phyloP scores from a whole-genome alignment of 2,113 vertebrate genomes.

The Theristicus caerulescens region DNA sequence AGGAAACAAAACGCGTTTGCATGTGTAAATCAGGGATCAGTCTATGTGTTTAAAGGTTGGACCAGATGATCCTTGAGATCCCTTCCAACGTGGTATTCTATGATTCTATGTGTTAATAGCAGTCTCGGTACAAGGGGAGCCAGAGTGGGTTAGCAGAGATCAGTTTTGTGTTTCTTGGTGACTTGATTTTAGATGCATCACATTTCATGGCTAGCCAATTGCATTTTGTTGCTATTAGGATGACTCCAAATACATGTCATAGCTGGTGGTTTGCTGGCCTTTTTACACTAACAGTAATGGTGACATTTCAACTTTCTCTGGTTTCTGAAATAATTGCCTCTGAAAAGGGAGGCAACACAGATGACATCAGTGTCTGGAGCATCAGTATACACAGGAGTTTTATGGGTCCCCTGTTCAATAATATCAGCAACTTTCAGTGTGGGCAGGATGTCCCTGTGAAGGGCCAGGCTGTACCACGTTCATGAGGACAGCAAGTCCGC shows the following conservation, averaged over 20 bases:
- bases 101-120: background rate
- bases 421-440: background rate
- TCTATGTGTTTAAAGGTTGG: background rate
- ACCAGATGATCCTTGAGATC: no score
- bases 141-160: background rate
- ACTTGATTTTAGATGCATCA: background rate
- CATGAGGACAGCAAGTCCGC: background rate
- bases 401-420: background rate
- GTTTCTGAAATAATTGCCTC: background rate
- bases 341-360: background rate
- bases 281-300: background rate
- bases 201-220: background rate
- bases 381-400: background rate
- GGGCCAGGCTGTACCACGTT: background rate
- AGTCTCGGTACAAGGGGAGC: background rate
- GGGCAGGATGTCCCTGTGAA: background rate
- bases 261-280: background rate
- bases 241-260: background rate
- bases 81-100: no score
- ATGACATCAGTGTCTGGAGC: background rate
- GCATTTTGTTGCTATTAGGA: background rate
- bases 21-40: background rate
- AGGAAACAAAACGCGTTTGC: rapidly evolving
- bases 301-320: background rate
- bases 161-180: background rate